These are phyloP conservation scores for Panurus biarmicus DNA, from an alignment of 2,113 vertebrate species.

Conservation along the genomic window DNA sequence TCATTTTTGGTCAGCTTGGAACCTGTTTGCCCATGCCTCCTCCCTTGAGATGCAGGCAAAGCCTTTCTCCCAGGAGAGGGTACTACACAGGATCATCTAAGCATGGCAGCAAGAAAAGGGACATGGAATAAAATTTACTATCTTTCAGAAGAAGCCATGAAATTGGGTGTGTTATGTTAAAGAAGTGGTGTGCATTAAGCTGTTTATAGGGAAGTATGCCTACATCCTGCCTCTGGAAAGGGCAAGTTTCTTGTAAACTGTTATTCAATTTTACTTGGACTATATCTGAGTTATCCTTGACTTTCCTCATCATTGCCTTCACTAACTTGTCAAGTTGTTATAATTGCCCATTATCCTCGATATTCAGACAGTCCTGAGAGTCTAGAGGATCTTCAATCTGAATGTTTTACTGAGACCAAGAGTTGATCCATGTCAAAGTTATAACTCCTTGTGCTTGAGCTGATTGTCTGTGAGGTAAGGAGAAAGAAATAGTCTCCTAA, in stretches of 20 bases:
- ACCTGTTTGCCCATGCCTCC: accelerated
- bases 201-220: neutral
- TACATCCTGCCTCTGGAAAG: neutral
- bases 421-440: neutral
- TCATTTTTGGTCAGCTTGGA: neutral
- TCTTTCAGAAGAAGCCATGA: neutral
- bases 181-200: neutral
- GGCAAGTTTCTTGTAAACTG: neutral
- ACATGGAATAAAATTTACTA: neutral
- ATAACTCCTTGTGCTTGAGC: neutral
- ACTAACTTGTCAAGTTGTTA: neutral
- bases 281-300: neutral
- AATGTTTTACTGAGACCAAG: neutral
- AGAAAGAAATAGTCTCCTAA: neutral
- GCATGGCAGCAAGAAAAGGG: neutral
- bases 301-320: neutral
- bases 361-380: neutral
- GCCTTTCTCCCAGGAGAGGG: neutral
- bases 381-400: neutral
- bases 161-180: neutral
- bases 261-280: neutral
- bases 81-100: neutral
- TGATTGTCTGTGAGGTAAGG: neutral
- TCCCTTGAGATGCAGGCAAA: neutral
- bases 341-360: neutral